Conservation (phyloP, 2,113 vertebrate genomes). For the Anser brachyrhynchus region DNA sequence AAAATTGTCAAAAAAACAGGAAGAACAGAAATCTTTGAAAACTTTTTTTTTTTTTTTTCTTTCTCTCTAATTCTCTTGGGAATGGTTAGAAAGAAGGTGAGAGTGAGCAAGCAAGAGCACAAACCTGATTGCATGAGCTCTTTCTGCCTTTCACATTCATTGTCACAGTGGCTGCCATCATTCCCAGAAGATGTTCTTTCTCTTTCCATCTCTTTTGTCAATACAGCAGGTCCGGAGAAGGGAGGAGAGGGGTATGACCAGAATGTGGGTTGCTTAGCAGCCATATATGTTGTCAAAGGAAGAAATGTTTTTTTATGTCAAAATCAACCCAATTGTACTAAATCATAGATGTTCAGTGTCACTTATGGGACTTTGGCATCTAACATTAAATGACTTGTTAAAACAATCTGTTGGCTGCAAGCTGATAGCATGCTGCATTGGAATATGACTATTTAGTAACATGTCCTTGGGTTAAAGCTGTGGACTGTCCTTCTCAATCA, state of each 20-base stretch:
- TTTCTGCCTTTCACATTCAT: not conserved
- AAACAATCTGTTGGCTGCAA: not conserved
- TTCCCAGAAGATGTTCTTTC: not conserved
- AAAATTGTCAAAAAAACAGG: not conserved
- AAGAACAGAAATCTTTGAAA: not conserved
- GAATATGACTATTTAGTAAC: not conserved
- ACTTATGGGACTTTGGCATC: not conserved
- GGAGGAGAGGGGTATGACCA: not conserved
- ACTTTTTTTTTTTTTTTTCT: accelerated
- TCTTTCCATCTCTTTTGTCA: not conserved
- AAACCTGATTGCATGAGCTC: not conserved
- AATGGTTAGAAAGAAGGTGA: not conserved
- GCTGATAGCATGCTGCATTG: not conserved
- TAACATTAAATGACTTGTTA: not conserved
- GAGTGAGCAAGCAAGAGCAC: not conserved
- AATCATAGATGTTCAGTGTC: not conserved
- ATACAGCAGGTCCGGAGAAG: not conserved
- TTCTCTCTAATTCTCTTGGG: not conserved
- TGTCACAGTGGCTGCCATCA: not conserved
- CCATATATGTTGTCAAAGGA: not conserved
- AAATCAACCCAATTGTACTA: not conserved
- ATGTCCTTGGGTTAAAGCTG: not conserved
- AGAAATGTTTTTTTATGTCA: not conserved
- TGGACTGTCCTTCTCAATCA: not conserved
- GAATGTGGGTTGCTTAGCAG: not conserved